Conservation (phyloP, 2,113 vertebrate species). For the Willisornis vidua region DNA sequence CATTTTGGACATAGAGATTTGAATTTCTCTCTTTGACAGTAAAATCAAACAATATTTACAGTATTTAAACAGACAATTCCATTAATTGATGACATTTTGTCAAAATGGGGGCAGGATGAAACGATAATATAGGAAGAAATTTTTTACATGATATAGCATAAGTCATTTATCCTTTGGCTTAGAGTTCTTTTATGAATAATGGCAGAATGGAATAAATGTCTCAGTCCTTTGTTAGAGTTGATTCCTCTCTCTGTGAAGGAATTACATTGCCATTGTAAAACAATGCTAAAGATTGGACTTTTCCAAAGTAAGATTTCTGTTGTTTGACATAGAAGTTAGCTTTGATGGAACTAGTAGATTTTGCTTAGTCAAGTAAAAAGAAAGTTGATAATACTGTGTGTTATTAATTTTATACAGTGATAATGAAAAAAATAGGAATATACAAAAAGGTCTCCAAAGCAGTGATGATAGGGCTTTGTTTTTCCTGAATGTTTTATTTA, state of each 20-base stretch:
- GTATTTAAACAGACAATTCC: constrained; percentile 63
- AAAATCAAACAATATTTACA: constrained; percentile 47
- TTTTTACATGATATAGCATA: constrained; percentile 39
- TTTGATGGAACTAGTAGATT: constrained; percentile 38
- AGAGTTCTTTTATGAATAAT: constrained; percentile 50
- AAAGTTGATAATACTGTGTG: not conserved
- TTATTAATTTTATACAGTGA: not conserved
- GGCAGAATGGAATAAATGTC: constrained; percentile 40
- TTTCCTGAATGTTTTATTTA: not conserved
- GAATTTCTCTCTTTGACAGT: constrained; percentile 50
- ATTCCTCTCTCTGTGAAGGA: constrained; percentile 44
- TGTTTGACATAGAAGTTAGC: not conserved
- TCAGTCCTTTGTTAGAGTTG: constrained; percentile 12
- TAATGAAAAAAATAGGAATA: not conserved
- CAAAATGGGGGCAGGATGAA: constrained; percentile 7
- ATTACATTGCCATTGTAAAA: constrained; percentile 15
- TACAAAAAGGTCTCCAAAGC: not conserved
- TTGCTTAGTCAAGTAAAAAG: constrained; percentile 2
- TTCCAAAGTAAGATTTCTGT: constrained; percentile 40
- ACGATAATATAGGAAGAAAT: constrained; percentile 53
- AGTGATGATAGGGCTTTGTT: not conserved
- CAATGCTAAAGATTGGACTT: constrained; percentile 1
- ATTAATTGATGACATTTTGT: constrained; percentile 42
- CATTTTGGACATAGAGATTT: constrained; percentile 26
- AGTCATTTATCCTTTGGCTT: constrained; percentile 32